Conservation (phyloP, 1,140 invertebrate species). For the Philotrypesis tridentata region DNA sequence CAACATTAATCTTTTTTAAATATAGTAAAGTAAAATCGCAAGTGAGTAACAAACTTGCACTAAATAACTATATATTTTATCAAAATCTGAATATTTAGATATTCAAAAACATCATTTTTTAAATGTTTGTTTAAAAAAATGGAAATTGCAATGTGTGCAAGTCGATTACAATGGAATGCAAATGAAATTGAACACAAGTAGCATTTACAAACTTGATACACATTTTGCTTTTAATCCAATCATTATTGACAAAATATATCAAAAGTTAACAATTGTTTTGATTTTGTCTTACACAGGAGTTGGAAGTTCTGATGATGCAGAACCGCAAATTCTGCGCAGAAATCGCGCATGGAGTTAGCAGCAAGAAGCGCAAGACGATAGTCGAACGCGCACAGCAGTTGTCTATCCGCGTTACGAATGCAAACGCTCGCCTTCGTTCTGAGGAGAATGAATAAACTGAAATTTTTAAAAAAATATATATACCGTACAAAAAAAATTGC, state of each 20-base stretch:
- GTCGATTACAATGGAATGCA: no score
- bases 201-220: no score
- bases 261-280: constrained; percentile 18
- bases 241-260: background rate
- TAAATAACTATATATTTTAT: no score
- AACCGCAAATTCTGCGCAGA: constrained; percentile 98
- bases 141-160: no score
- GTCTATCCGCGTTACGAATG: constrained; percentile 96
- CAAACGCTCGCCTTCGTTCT: constrained; percentile 94
- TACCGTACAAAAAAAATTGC: constrained; percentile 50
- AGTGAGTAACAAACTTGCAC: no score
- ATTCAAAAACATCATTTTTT: no score
- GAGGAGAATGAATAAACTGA: constrained; percentile 96
- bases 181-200: no score
- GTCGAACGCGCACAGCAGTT: constrained; percentile 97
- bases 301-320: constrained; percentile 99
- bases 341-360: constrained; percentile 96
- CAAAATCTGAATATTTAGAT: no score
- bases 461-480: constrained; percentile 56
- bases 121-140: no score
- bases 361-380: constrained; percentile 96
- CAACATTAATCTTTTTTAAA: no score
- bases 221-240: no score
- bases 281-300: constrained; percentile 83
- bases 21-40: no score